phyloP scores from a whole-genome alignment of 2,888 invertebrate species.

The Sussaba pulchella region DNA sequence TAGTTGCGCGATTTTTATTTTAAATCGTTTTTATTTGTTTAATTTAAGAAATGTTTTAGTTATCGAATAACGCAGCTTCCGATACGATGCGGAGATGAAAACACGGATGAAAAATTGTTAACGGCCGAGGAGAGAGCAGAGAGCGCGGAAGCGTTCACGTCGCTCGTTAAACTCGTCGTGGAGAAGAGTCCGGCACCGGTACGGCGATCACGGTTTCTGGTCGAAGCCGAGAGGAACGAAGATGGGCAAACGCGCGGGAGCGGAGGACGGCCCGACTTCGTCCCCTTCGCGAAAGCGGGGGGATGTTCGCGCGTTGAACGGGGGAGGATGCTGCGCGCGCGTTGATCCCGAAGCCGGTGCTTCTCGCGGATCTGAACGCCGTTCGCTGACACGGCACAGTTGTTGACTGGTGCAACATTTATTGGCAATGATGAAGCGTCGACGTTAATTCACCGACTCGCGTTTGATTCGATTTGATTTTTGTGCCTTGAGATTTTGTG shows the following conservation, averaged over 20 bases:
- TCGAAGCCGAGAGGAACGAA: constrained; percentile 38
- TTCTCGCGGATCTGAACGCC: constrained; percentile 27
- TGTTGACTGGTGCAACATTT: background rate
- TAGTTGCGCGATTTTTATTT: too few species aligned
- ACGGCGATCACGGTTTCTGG: constrained; percentile 49
- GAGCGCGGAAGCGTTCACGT: constrained; percentile 56
- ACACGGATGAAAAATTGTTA: constrained; percentile 13
- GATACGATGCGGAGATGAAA: constrained; percentile 5
- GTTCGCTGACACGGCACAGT: background rate
- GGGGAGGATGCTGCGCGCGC: constrained; percentile 46
- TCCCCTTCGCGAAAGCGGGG: constrained; percentile 36
- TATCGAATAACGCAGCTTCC: background rate
- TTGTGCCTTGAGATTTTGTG: too few species aligned
- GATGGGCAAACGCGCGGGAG: constrained; percentile 1
- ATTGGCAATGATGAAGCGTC: background rate
- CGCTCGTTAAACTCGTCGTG: constrained; percentile 67
- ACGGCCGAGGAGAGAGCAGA: constrained; percentile 29
- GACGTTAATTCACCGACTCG: background rate
- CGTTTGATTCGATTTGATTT: background rate
- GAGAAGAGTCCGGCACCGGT: constrained; percentile 47
- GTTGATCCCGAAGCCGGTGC: constrained; percentile 42
- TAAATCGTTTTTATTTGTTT: too few species aligned
- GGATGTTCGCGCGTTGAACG: background rate
- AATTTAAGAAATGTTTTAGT: background rate
- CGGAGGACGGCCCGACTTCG: constrained; percentile 25